Evolutionary conservation across 2,888 invertebrate species (phyloP).

Genomic region (Chaitophorus viminalis): DNA sequence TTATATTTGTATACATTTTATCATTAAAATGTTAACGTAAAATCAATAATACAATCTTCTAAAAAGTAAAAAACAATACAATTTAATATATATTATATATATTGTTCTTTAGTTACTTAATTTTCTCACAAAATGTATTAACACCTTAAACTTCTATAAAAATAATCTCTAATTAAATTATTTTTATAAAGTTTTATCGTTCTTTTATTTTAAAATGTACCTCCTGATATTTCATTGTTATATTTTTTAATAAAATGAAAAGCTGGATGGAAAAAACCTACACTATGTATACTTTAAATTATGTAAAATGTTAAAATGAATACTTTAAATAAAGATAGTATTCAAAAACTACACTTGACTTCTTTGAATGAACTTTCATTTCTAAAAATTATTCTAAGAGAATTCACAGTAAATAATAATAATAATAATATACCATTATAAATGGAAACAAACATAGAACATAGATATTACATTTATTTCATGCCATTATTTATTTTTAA

Average conservation of each 20-base stretch:
- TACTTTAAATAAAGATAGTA: constrained; percentile 7
- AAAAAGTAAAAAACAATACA: background rate
- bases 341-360: constrained; percentile 36
- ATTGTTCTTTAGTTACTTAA: background rate
- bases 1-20: background rate
- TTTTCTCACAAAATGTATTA: background rate
- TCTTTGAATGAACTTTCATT: constrained; percentile 19
- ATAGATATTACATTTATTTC: constrained; percentile 20
- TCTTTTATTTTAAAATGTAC: background rate
- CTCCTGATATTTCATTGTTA: background rate
- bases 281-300: constrained; percentile 34
- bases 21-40: background rate
- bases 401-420: constrained; percentile 18
- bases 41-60: too few species aligned
- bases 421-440: constrained; percentile 40
- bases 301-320: constrained; percentile 32
- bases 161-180: background rate
- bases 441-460: constrained; percentile 16
- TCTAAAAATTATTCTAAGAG: constrained; percentile 6
- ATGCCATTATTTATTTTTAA: background rate
- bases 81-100: background rate
- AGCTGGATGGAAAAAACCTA: background rate
- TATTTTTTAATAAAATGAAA: constrained; percentile 15
- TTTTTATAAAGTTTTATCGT: background rate
- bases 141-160: background rate